Percentiles rank a stretch among this genome's conserved stretches.
Conservation (phyloP, 2,888 invertebrate species). For the Hydropsyche betteni region DNA sequence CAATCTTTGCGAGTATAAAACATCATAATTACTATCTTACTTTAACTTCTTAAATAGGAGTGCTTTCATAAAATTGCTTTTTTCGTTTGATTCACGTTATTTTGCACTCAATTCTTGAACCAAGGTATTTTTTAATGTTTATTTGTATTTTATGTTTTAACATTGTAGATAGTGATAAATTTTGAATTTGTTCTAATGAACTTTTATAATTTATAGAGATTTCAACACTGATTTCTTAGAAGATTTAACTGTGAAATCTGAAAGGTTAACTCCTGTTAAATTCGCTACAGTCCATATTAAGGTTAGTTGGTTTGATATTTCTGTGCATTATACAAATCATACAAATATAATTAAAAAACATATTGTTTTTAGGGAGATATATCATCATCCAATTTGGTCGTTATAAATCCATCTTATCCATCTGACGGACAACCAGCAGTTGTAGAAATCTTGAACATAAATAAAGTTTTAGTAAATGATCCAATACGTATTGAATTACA, state of each 20-base stretch:
- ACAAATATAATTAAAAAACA: constrained; percentile 2
- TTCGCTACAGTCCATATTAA: constrained; percentile 84
- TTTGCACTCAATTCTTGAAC: no score
- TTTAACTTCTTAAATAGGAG: no score
- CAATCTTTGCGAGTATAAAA: no score
- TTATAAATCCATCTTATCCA: constrained; percentile 81
- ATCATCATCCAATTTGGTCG: constrained; percentile 68
- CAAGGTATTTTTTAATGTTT: background rate
- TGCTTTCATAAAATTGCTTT: no score
- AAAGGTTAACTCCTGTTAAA: constrained; percentile 83
- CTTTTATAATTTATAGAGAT: constrained; percentile 56
- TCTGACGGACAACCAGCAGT: constrained; percentile 81
- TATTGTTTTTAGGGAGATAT: constrained; percentile 56
- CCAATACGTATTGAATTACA: constrained; percentile 71
- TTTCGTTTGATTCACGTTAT: no score
- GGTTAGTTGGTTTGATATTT: constrained; percentile 56
- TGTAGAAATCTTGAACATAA: constrained; percentile 77
- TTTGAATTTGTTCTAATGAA: no score
- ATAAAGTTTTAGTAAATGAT: constrained; percentile 67
- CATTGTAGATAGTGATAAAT: background rate
- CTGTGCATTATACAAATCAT: background rate
- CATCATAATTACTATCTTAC: no score
- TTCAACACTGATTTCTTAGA: constrained; percentile 67
- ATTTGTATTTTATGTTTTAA: constrained; percentile 6
- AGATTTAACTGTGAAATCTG: constrained; percentile 69